A percentile compares a stretch with the other conserved stretches of the same genome.
Evolutionary conservation across 2,113 vertebrate species (phyloP).

Genomic region (Thamnophis sirtalis): DNA sequence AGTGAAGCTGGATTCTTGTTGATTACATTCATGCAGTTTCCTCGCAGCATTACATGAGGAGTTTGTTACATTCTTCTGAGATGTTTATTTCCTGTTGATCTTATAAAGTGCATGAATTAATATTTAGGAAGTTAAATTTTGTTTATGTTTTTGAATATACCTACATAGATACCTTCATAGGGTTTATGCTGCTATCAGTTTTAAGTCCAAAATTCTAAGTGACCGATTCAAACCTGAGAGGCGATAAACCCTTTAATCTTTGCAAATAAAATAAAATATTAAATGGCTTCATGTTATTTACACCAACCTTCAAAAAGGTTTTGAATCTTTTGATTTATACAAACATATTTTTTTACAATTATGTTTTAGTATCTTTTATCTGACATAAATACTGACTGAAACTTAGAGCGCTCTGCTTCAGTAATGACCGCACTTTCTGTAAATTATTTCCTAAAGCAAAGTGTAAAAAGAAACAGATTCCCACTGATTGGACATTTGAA

Average conservation of each 20-base stretch:
- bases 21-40: neutral
- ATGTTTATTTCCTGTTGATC: neutral
- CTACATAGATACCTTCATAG: accelerated
- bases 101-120: neutral
- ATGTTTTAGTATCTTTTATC: slow-evolving; percentile 8
- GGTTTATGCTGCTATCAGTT: neutral
- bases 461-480: slow-evolving; percentile 10
- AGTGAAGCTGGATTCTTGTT: neutral
- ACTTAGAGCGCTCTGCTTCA: slow-evolving; percentile 42
- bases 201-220: slow-evolving; percentile 11
- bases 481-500: slow-evolving; percentile 9
- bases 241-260: slow-evolving; percentile 38
- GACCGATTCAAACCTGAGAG: slow-evolving; percentile 8
- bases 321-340: slow-evolving; percentile 22
- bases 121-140: neutral
- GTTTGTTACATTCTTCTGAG: neutral
- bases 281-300: slow-evolving; percentile 32
- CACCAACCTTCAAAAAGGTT: slow-evolving; percentile 42
- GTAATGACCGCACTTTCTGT: neutral
- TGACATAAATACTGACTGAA: slow-evolving; percentile 39
- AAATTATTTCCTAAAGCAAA: slow-evolving; percentile 30
- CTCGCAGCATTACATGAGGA: neutral
- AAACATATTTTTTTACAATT: slow-evolving; percentile 4
- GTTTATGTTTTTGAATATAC: neutral
- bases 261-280: slow-evolving; percentile 31